Evolutionary conservation across 2,113 vertebrate species (phyloP).

Genomic region (Vanacampus margaritifer): DNA sequence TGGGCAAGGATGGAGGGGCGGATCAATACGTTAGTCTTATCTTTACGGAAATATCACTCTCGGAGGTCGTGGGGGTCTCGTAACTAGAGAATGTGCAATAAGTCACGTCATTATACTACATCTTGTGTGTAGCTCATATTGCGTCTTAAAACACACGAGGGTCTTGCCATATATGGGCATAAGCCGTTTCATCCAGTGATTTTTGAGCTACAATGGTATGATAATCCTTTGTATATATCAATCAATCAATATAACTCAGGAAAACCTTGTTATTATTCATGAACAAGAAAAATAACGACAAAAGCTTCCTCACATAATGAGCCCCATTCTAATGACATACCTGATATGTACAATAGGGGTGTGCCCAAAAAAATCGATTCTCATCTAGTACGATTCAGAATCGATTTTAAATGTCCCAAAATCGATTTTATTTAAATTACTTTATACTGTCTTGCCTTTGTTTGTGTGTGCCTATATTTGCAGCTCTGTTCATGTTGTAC

Average conservation of each 20-base stretch:
- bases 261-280: not conserved
- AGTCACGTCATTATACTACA: not conserved
- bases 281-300: not conserved
- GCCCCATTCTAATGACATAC: no score
- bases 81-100: constrained; percentile 27
- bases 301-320: no score
- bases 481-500: no score
- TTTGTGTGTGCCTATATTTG: no score
- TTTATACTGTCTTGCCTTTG: no score
- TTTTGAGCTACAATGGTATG: not conserved
- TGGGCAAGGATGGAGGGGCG: not conserved
- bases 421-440: no score
- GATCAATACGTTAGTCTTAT: constrained; percentile 47
- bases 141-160: not conserved
- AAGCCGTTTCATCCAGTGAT: not conserved
- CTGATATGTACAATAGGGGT: no score
- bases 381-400: no score
- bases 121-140: no score
- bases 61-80: constrained; percentile 22
- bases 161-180: not conserved
- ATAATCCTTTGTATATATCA: not conserved
- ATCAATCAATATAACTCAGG: not conserved
- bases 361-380: no score
- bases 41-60: constrained; percentile 33
- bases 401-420: no score